Conservation (phyloP, 2,888 invertebrate species). For the Oscheius sp. region DNA sequence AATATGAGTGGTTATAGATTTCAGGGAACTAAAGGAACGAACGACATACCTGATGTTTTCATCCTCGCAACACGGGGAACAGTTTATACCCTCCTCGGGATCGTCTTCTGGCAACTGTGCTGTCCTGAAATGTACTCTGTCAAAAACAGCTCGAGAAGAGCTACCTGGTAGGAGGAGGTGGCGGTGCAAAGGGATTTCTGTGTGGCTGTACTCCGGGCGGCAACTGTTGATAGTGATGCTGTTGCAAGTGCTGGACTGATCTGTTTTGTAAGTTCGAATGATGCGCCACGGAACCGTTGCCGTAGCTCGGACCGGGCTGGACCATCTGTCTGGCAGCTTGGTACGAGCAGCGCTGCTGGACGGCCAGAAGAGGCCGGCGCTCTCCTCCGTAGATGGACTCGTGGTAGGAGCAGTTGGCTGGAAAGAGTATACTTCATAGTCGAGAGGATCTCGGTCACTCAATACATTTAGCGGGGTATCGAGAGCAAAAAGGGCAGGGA, state of each 20-base stretch:
- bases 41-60: constrained; percentile 54
- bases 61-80: constrained; percentile 67
- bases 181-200: constrained; percentile 28
- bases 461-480: too few relatives aligned
- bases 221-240: background rate
- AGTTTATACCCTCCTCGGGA: constrained; percentile 61
- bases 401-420: constrained; percentile 40
- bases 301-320: constrained; percentile 8
- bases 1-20: background rate
- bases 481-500: background rate
- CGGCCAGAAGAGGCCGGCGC: constrained; percentile 32
- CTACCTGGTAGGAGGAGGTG: constrained; percentile 14
- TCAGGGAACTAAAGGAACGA: background rate
- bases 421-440: background rate
- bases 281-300: constrained; percentile 13
- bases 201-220: constrained; percentile 34
- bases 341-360: background rate
- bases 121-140: constrained; percentile 3
- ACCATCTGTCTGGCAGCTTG: constrained; percentile 6
- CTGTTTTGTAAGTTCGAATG: background rate
- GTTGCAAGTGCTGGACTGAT: too few relatives aligned
- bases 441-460: background rate
- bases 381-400: constrained; percentile 38
- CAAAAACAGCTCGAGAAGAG: background rate
- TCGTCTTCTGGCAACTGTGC: constrained; percentile 43